These are phyloP conservation scores for Umimayanthus chanpuru DNA, from an alignment of 92 coral and sea anemone species.

Conservation along the genomic window DNA sequence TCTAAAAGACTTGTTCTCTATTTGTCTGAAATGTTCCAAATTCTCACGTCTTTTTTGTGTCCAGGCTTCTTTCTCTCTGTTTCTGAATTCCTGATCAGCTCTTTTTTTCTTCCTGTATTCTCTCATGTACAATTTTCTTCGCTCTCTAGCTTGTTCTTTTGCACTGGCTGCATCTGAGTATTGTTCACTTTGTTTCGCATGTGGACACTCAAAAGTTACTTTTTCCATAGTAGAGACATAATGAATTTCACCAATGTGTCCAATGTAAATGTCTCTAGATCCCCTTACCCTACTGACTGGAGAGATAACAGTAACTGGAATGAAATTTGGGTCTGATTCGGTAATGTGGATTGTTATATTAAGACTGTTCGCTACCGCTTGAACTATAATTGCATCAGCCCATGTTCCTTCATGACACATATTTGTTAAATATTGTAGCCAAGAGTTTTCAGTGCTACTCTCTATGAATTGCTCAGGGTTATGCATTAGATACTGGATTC, in stretches of 20 bases:
- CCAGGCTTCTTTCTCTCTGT: slow-evolving; percentile 6
- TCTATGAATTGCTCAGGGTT: slow-evolving; percentile 35
- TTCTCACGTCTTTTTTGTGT: background rate
- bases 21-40: slow-evolving; percentile 33
- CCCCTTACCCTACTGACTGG: background rate
- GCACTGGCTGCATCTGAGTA: too few relatives aligned
- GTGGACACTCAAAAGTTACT: too few relatives aligned
- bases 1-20: slow-evolving; percentile 15
- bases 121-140: slow-evolving; percentile 15
- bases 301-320: slow-evolving; percentile 9
- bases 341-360: slow-evolving; percentile 49
- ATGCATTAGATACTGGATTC: background rate
- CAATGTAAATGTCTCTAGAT: slow-evolving; percentile 5
- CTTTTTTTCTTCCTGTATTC: slow-evolving; percentile 41
- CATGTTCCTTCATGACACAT: slow-evolving; percentile 51
- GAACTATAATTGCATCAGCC: slow-evolving; percentile 59
- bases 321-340: slow-evolving; percentile 44
- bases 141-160: too few relatives aligned
- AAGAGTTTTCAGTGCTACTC: slow-evolving; percentile 28
- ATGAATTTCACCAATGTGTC: slow-evolving; percentile 33
- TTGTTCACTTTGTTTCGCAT: too few relatives aligned
- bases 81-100: slow-evolving; percentile 44
- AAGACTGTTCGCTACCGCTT: slow-evolving; percentile 60
- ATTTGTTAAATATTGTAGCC: slow-evolving; percentile 7
- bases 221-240: slow-evolving; percentile 24